phyloP scores from a whole-genome alignment of 2,113 vertebrate species.

The Ciconia maguari region DNA sequence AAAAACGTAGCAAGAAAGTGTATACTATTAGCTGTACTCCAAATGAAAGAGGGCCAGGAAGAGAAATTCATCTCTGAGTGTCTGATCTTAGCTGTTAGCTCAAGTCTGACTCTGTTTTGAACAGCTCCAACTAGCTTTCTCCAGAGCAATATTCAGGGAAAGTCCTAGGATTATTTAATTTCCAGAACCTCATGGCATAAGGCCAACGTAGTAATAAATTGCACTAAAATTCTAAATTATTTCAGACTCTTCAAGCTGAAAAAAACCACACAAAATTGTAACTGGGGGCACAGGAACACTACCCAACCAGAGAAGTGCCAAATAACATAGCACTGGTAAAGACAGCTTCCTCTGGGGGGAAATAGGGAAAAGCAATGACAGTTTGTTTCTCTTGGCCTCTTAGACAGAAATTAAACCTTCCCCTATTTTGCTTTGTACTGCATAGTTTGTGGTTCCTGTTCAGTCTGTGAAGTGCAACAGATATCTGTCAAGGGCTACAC shows the following conservation, averaged over 20 bases:
- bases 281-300: not conserved
- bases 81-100: not conserved
- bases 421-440: not conserved
- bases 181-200: not conserved
- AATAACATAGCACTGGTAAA: not conserved
- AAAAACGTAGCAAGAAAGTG: not conserved
- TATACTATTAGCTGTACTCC: not conserved
- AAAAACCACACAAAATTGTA: not conserved
- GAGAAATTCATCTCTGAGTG: not conserved
- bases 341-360: not conserved
- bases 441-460: not conserved
- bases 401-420: not conserved
- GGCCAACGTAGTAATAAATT: accelerated
- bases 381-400: not conserved
- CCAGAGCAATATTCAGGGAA: not conserved
- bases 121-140: not conserved
- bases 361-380: not conserved
- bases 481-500: not conserved
- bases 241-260: not conserved
- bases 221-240: not conserved
- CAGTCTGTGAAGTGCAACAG: not conserved
- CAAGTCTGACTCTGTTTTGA: not conserved
- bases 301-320: not conserved
- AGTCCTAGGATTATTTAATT: not conserved
- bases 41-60: not conserved